A percentile compares a stretch with the other conserved stretches of the same genome.
Evolutionary conservation across 2,888 invertebrate species (phyloP).

Genomic region (Caenorhabditis sulstoni): DNA sequence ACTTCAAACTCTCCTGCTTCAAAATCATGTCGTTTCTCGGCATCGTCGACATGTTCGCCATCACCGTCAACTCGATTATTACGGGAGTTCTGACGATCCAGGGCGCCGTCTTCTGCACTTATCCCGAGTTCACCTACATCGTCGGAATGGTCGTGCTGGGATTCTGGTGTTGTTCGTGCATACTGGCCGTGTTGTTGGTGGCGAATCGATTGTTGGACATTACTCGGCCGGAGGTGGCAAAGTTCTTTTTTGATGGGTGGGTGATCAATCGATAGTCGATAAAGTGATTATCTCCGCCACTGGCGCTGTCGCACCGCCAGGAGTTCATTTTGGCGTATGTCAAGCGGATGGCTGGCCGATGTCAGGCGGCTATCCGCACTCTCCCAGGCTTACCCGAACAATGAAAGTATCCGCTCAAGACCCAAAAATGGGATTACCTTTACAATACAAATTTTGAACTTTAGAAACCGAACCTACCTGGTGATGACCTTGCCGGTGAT

Average conservation of each 20-base stretch:
- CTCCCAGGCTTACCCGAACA: no score
- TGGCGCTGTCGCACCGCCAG: no score
- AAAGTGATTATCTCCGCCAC: no score
- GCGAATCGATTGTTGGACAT: conserved; percentile 27
- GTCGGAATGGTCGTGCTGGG: conserved; percentile 13
- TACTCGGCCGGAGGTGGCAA: background rate
- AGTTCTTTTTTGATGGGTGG: conserved; percentile 18
- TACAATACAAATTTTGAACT: conserved; percentile 1
- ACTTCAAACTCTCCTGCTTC: conserved; percentile 27
- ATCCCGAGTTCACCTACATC: conserved; percentile 27
- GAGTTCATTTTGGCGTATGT: no score
- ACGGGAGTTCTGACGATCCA: conserved; percentile 20
- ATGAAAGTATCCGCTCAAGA: background rate
- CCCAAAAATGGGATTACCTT: background rate
- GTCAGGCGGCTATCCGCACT: no score
- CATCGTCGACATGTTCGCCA: conserved; percentile 20
- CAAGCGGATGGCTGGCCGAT: no score
- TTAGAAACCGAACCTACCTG: conserved; percentile 8
- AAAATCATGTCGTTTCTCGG: conserved; percentile 39
- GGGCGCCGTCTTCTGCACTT: conserved; percentile 28
- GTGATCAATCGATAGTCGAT: background rate
- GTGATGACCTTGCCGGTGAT: conserved; percentile 12
- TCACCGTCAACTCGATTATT: conserved; percentile 18
- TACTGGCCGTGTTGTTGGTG: conserved; percentile 14
- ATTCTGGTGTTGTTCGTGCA: conserved; percentile 37